phyloP scores from a whole-genome alignment of 2,888 invertebrate species.

The Agrochola lychnidis region DNA sequence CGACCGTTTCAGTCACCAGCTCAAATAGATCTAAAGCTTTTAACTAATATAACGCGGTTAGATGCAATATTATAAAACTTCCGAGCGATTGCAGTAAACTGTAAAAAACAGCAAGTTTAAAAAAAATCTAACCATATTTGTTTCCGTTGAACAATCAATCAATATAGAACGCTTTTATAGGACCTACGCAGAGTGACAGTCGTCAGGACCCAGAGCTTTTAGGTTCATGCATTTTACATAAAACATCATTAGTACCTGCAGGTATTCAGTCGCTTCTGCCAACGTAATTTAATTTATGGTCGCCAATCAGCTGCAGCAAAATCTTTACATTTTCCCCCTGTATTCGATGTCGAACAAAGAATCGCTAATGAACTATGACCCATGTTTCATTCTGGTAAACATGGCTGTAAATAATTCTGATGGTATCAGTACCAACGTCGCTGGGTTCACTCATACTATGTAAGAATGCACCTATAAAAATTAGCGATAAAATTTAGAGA shows the following conservation, averaged over 20 bases:
- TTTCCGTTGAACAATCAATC: constrained; percentile 1
- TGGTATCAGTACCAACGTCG: constrained; percentile 8
- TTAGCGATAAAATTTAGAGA: background rate
- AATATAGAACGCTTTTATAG: background rate
- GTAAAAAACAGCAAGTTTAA: background rate
- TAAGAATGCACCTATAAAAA: constrained; percentile 17
- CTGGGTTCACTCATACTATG: background rate
- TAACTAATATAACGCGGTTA: background rate
- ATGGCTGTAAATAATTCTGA: constrained; percentile 14
- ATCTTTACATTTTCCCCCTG: constrained; percentile 4
- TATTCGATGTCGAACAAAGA: constrained; percentile 26
- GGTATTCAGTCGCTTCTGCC: background rate
- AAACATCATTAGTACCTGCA: constrained; percentile 1
- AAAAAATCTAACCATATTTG: background rate
- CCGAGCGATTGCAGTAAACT: background rate
- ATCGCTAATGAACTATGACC: constrained; percentile 19
- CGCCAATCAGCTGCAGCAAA: background rate
- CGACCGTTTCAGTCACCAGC: background rate
- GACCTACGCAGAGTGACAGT: background rate
- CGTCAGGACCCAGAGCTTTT: constrained; percentile 2
- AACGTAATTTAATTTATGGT: background rate
- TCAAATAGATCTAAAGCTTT: background rate
- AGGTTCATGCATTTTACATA: background rate
- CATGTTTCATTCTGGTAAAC: background rate
- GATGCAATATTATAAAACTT: background rate